Evolutionary conservation across 2,888 invertebrate species (phyloP).

Genomic region (Melieria omissa): DNA sequence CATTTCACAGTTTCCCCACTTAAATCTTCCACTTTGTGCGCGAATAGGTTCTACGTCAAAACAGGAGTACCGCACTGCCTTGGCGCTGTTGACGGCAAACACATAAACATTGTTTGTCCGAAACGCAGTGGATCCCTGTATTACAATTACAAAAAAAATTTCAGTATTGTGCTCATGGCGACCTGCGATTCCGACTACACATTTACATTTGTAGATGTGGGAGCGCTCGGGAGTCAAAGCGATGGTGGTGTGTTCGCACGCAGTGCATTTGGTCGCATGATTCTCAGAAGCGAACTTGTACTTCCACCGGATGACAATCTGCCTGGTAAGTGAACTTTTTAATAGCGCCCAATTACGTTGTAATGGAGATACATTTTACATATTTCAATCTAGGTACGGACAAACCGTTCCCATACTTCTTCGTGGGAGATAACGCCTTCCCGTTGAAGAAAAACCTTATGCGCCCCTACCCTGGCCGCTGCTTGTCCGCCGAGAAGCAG

Average conservation of each 20-base stretch:
- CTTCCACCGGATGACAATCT: conserved; percentile 8
- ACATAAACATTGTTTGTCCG: conserved; percentile 11
- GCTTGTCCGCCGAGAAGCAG: too few species aligned
- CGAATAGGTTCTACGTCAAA: conserved; percentile 3
- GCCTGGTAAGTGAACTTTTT: background rate
- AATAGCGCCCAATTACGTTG: too few species aligned
- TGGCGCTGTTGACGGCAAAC: conserved; percentile 12
- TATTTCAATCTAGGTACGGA: too few species aligned
- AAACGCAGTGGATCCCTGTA: background rate
- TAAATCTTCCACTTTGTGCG: background rate
- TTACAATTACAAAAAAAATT: conserved; percentile 5
- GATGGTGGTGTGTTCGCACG: conserved; percentile 11
- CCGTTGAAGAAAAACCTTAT: too few species aligned
- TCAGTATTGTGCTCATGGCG: conserved; percentile 9
- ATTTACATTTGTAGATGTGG: conserved; percentile 14
- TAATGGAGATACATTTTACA: too few species aligned
- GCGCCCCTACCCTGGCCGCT: too few species aligned
- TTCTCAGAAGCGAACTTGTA: background rate
- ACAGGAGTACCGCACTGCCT: conserved; percentile 13
- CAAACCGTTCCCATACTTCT: too few species aligned
- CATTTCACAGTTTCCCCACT: background rate
- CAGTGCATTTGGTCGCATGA: conserved; percentile 7
- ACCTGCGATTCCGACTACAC: conserved; percentile 9
- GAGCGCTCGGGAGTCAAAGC: background rate
- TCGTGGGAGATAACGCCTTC: too few species aligned